phyloP scores from a whole-genome alignment of 2,113 vertebrate genomes.

The Scolopax mira region DNA sequence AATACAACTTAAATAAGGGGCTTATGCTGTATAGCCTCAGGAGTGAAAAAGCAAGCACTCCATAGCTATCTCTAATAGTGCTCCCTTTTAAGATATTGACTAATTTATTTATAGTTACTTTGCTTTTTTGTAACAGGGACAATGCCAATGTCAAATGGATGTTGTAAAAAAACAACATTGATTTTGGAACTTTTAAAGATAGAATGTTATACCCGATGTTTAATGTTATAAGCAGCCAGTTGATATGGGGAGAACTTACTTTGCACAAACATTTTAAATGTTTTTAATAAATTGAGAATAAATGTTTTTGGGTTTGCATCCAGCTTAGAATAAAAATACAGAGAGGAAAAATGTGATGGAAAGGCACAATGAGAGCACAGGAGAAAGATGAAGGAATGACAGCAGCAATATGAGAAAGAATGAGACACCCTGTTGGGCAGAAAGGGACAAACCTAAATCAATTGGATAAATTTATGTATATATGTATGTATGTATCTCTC shows the following conservation, averaged over 20 bases:
- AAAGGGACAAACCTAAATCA: background rate
- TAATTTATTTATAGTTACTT: conserved; percentile 20
- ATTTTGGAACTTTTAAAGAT: background rate
- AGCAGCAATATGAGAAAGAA: background rate
- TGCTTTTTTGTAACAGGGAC: background rate
- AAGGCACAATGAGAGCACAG: background rate
- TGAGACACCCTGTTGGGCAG: background rate
- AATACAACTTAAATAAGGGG: background rate
- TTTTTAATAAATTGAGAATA: background rate
- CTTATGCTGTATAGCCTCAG: background rate
- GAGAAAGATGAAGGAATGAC: background rate
- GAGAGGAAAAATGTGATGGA: background rate
- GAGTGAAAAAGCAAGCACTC: background rate
- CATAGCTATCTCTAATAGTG: background rate
- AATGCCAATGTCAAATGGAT: background rate
- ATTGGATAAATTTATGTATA: background rate
- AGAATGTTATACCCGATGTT: background rate
- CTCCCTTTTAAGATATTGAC: background rate
- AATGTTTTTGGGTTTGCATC: background rate
- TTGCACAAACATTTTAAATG: background rate
- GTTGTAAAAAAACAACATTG: background rate
- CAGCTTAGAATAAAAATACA: background rate
- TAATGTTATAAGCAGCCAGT: background rate
- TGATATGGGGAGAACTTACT: background rate
- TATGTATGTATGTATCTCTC: too few species aligned